Conservation (phyloP, 2,888 invertebrate genomes). For the Lamproptera curius region DNA sequence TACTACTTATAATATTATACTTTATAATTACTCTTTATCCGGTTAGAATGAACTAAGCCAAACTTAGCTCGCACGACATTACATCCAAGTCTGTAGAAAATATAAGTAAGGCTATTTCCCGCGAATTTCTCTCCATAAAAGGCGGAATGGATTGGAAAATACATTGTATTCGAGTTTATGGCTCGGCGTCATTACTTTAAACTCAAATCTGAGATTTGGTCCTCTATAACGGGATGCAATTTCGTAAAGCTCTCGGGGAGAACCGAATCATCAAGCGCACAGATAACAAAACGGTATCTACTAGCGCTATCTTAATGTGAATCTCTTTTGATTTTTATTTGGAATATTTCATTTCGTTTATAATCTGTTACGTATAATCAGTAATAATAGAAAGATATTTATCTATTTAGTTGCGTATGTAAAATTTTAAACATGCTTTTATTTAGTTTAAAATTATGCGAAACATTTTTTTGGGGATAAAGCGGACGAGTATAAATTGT, state of each 20-base stretch:
- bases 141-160: constrained; percentile 14
- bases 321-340: constrained; percentile 17
- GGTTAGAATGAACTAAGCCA: constrained; percentile 8
- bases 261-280: constrained; percentile 41
- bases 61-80: constrained; percentile 13
- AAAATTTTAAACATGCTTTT: no score
- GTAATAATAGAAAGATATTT: no score
- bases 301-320: constrained; percentile 52
- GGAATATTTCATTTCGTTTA: background rate
- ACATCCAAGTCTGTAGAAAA: background rate
- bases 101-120: constrained; percentile 5
- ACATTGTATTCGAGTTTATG: constrained; percentile 14
- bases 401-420: no score
- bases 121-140: constrained; percentile 13
- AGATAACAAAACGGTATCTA: constrained; percentile 58
- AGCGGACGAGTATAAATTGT: no score
- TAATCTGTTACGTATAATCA: no score
- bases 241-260: constrained; percentile 28
- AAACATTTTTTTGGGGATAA: no score
- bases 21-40: constrained; percentile 12
- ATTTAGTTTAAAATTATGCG: no score
- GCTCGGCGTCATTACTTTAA: constrained; percentile 67
- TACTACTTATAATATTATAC: constrained; percentile 2
- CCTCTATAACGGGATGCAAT: constrained; percentile 56
- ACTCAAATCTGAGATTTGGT: constrained; percentile 71